Base-by-base conservation (phyloP, 1,140 invertebrate genomes). In the Portunus trituberculatus region DNA sequence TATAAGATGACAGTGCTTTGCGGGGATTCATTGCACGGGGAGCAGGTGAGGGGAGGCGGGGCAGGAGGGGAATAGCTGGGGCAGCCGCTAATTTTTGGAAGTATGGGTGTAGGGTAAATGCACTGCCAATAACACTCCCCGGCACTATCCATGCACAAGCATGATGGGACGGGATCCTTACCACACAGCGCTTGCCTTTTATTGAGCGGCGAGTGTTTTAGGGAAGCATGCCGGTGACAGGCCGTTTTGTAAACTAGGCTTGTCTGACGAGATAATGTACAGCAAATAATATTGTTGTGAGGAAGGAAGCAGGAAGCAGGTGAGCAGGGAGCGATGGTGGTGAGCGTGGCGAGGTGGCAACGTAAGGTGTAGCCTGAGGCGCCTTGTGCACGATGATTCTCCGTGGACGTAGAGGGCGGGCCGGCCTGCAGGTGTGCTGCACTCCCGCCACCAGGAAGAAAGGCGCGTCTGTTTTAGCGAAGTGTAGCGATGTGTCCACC, bases 311-410 rank as follows among this genome's bases (percentile, higher is more conserved):
- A 20, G 67, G 67, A 1, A 20, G 67, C 67, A 76, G 67, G 20
- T 7, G 20, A 7, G n/a, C 20, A 76, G 20, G 20, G 67, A 25
- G n/a, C 6, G 67, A 7, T 76, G 67, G 12, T n/a, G 67, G 12
- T 7, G 67, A 25, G 67, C 20, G 67, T 4, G 29, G 29, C 29
- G 28, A 39, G 28, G 52, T 91, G 90, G 90, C 90, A 91, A 91
- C 29, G 25, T 20, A 76, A 76, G 67, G 39, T 67, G 48, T 87
- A 32, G 92, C 92, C 92, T 39, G 92, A 87, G 92, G 92, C 92
- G 48, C 82, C 82, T 84, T 32, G 45, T 93, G 83, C 83, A 93
- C 83, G 92, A 93, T 93, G 92, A 93, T 83, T 93, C 82, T 93
- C 52, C 92, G 86, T 87, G 86, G 92, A 32, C 86, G 92, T n/a